Evolutionary conservation across 1,140 invertebrate genomes (phyloP).

Genomic region (Heterodera carotae): DNA sequence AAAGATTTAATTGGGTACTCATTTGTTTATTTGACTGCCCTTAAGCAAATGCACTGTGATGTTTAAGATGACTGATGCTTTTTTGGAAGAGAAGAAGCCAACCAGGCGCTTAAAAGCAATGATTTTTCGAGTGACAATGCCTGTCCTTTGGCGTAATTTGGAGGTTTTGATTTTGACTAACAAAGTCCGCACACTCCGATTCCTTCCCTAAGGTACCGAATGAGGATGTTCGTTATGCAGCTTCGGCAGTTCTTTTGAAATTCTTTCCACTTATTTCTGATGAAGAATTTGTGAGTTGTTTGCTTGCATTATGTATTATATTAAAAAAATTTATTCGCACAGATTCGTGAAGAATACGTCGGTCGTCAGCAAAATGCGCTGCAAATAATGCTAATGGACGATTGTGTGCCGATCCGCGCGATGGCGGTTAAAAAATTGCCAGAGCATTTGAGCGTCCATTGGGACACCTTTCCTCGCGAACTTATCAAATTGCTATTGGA

Average conservation of each 20-base stretch:
- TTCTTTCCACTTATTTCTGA: slow-evolving; percentile 31
- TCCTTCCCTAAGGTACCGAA: slow-evolving; percentile 27
- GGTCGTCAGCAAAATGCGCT: slow-evolving; percentile 31
- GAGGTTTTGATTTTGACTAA: slow-evolving; percentile 24
- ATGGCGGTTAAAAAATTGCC: slow-evolving; percentile 28
- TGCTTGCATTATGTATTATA: slow-evolving; percentile 27
- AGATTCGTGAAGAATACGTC: slow-evolving; percentile 35
- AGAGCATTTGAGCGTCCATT: slow-evolving; percentile 30
- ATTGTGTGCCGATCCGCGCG: slow-evolving; percentile 38
- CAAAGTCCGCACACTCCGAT: no score
- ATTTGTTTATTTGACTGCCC: background rate
- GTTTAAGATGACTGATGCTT: slow-evolving; percentile 31
- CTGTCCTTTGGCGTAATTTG: slow-evolving; percentile 33
- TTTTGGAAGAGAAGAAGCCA: slow-evolving; percentile 24
- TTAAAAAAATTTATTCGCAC: slow-evolving; percentile 9
- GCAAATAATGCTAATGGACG: slow-evolving; percentile 32
- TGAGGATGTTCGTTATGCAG: slow-evolving; percentile 31
- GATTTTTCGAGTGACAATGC: slow-evolving; percentile 34
- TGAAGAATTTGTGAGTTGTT: slow-evolving; percentile 34
- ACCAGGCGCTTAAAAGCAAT: slow-evolving; percentile 29
- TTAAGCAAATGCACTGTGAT: slow-evolving; percentile 12
- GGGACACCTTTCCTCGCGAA: slow-evolving; percentile 32
- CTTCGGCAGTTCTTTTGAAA: slow-evolving; percentile 30
- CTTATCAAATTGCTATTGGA: slow-evolving; percentile 34
- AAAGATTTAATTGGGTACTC: slow-evolving; percentile 35